Evolutionary conservation across 2,888 invertebrate species (phyloP).

Genomic region (Hedya salicella): DNA sequence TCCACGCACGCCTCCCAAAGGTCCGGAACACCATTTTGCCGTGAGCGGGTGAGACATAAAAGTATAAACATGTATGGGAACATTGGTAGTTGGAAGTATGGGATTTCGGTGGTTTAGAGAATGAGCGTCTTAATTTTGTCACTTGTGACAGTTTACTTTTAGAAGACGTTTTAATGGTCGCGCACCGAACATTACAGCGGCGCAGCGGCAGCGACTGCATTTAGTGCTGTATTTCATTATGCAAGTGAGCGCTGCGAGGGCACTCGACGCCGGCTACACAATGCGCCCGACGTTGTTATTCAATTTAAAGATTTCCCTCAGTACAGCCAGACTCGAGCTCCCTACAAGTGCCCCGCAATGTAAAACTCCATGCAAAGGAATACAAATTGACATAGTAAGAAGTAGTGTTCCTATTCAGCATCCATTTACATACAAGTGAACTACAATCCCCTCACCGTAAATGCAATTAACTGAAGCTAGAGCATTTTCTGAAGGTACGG

Average conservation of each 20-base stretch:
- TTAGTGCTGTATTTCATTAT: constrained; percentile 37
- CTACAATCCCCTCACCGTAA: neutral
- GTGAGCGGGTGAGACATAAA: no score
- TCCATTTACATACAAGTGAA: constrained; percentile 5
- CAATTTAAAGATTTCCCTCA: constrained; percentile 53
- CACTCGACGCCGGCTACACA: constrained; percentile 36
- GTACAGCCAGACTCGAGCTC: constrained; percentile 20
- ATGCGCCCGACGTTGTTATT: constrained; percentile 46
- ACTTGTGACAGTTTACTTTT: constrained; percentile 9
- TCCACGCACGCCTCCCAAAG: no score
- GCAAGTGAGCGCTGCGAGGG: constrained; percentile 31
- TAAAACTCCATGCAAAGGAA: constrained; percentile 24
- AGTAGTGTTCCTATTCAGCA: constrained; percentile 18
- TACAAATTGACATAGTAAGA: constrained; percentile 16
- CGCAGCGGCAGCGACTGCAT: constrained; percentile 26
- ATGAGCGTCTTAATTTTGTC: neutral
- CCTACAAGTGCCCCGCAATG: constrained; percentile 30
- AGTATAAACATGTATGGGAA: no score
- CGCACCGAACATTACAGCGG: constrained; percentile 42
- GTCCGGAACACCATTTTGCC: no score
- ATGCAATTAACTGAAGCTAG: constrained; percentile 1
- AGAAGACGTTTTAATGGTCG: constrained; percentile 44
- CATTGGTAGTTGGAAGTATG: no score
- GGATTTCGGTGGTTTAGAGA: no score
- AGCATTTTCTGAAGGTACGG: neutral